These are phyloP conservation scores for Dromas ardeola DNA, from an alignment of 2,113 vertebrate species.

Conservation along the genomic window DNA sequence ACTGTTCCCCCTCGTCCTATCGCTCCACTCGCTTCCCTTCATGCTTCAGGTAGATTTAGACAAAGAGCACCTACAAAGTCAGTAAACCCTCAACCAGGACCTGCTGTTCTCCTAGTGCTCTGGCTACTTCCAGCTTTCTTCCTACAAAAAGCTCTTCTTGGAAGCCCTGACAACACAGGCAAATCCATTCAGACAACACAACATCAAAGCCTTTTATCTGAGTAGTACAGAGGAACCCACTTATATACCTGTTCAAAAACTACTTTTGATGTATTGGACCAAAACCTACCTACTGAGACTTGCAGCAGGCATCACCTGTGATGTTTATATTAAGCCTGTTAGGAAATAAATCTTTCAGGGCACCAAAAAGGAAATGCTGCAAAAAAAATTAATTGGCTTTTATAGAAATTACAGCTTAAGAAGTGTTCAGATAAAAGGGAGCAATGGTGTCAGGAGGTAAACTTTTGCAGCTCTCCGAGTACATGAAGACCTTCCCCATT, in stretches of 20 bases:
- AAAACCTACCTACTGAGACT: background rate
- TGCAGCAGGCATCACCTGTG: background rate
- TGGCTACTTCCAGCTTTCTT: background rate
- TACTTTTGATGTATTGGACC: background rate
- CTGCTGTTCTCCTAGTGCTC: background rate
- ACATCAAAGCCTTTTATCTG: conserved; percentile 12
- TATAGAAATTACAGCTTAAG: background rate
- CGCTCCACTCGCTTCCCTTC: background rate
- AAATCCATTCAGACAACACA: conserved; percentile 2
- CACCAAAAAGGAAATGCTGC: background rate
- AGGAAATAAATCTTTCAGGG: background rate
- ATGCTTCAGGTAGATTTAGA: background rate
- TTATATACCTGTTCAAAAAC: background rate
- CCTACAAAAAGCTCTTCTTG: background rate
- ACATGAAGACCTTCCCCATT: background rate
- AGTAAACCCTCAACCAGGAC: background rate
- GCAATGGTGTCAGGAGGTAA: background rate
- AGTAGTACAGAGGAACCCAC: conserved; percentile 3
- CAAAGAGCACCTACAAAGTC: background rate
- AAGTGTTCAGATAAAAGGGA: background rate
- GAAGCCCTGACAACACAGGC: background rate
- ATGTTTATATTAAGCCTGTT: background rate
- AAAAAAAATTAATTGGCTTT: background rate
- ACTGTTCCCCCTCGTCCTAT: no score
- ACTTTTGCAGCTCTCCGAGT: background rate